Base-by-base conservation (phyloP, 2,888 invertebrate genomes). In the Pyrrhosoma nymphula region DNA sequence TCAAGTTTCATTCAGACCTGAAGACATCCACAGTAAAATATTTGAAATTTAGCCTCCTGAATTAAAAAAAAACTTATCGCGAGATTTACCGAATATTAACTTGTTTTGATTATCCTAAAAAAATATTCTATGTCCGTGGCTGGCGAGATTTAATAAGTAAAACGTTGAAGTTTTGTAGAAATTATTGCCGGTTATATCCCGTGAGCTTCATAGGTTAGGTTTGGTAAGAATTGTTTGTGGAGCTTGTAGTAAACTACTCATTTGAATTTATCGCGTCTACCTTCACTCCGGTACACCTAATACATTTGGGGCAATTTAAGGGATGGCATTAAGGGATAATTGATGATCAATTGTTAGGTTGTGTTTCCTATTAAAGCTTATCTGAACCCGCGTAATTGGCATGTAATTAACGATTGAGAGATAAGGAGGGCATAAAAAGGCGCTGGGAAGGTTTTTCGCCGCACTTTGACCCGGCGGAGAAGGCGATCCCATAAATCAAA, bases 401-500 rank as follows among this genome's bases (percentile, higher is more conserved):
- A 82, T 82, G 82, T 82, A 82, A 82, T 82, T 82, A 82, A 82
- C 82, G 82, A 82, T 82, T 82, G 82, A 0, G 82, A 82, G 82
- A 82, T 82, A 82, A 82, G 82, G 82, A 30, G 14, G 60, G 60
- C 18, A 16, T 35, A 82, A 82, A 82, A 82, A 82, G 82, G 82
- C 82, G 82, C 35, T 82, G 82, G n/a, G 12, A 82, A 82, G 82
- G 82, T 82, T 82, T 82, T 82, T 35, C 82, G 82, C 16, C 82
- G 82, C 35, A 35, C 35, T 82, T 82, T 82, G 82, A 82, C 82
- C 82, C 35, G 82, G 18, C 23, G 30, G 30, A 35, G 30, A 82
- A 82, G 82, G 82, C 82, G 82, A 82, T 82, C 82, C 82, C 82
- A 82, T 82, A 82, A 82, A 82, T 82, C 82, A 82, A 82, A 82